A percentile compares a stretch with the other conserved stretches of the same genome.
These are phyloP conservation scores for Xestia c-nigrum DNA, from an alignment of 2,888 invertebrate genomes.

Conservation along the genomic window DNA sequence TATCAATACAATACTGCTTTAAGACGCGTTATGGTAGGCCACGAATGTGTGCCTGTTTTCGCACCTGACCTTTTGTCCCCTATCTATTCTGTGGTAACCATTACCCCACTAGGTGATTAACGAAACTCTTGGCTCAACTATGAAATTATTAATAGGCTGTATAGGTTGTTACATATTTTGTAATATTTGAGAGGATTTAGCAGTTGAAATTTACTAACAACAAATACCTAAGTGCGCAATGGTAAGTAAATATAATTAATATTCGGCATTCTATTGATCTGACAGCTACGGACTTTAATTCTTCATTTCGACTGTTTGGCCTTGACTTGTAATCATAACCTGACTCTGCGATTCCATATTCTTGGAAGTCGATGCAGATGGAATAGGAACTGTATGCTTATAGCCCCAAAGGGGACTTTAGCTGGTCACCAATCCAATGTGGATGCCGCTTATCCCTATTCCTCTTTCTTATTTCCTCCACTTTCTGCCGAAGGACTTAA, in stretches of 20 bases:
- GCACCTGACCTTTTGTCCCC: neutral
- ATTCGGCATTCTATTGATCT: conserved; percentile 26
- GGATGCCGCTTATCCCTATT: neutral
- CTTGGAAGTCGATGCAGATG: neutral
- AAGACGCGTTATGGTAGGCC: no score
- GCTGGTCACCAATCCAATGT: neutral
- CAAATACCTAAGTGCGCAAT: conserved; percentile 29
- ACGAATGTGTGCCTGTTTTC: no score
- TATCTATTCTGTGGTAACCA: neutral
- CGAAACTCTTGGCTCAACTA: conserved; percentile 52
- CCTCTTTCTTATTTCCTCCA: no score
- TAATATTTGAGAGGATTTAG: conserved; percentile 44
- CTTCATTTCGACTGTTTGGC: conserved; percentile 22
- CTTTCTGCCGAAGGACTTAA: neutral
- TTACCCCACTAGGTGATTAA: conserved; percentile 48
- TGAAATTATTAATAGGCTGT: conserved; percentile 47
- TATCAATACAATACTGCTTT: no score
- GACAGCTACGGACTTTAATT: conserved; percentile 14
- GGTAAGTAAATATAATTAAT: conserved; percentile 52
- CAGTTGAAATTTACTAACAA: conserved; percentile 24
- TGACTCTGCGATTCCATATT: neutral
- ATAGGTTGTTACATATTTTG: conserved; percentile 54
- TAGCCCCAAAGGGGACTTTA: neutral
- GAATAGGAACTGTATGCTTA: neutral
- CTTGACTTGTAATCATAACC: conserved; percentile 30